These are phyloP conservation scores for Nothura maculosa DNA, from an alignment of 2,797 vertebrate genomes.

Conservation along the genomic window DNA sequence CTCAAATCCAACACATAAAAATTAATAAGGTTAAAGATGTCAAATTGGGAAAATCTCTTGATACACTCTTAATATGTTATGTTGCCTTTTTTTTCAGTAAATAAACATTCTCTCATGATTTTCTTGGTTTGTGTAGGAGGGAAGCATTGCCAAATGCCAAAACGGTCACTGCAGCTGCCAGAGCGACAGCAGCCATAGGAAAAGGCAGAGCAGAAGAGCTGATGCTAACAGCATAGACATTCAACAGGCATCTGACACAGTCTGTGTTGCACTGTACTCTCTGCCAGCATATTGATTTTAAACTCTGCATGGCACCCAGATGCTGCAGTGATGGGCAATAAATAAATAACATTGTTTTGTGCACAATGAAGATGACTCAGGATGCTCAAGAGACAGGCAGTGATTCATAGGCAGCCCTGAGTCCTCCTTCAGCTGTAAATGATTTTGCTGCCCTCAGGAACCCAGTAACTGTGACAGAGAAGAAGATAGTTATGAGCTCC, in stretches of 20 bases:
- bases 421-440: slow-evolving; percentile 47
- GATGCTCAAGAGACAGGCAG: slow-evolving; percentile 51
- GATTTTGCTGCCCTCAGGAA: slow-evolving; percentile 61
- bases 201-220: not conserved
- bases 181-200: not conserved
- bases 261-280: not conserved
- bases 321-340: not conserved
- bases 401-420: slow-evolving; percentile 64
- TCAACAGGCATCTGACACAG: not conserved
- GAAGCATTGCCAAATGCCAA: not conserved
- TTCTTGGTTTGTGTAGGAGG: not conserved
- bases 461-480: slow-evolving; percentile 26
- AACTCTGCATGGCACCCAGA: slow-evolving; percentile 32
- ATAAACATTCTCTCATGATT: not conserved
- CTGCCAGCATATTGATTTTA: not conserved
- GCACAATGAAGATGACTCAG: slow-evolving; percentile 78
- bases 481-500: not conserved
- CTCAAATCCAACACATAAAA: not conserved
- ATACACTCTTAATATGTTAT: not conserved
- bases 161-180: not conserved
- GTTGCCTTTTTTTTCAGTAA: not conserved
- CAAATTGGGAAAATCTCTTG: not conserved
- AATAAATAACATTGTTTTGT: slow-evolving; percentile 65
- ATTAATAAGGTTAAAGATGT: not conserved
- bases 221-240: not conserved